Conservation (phyloP, 2,888 invertebrate genomes). For the Nephrotoma flavescens region DNA sequence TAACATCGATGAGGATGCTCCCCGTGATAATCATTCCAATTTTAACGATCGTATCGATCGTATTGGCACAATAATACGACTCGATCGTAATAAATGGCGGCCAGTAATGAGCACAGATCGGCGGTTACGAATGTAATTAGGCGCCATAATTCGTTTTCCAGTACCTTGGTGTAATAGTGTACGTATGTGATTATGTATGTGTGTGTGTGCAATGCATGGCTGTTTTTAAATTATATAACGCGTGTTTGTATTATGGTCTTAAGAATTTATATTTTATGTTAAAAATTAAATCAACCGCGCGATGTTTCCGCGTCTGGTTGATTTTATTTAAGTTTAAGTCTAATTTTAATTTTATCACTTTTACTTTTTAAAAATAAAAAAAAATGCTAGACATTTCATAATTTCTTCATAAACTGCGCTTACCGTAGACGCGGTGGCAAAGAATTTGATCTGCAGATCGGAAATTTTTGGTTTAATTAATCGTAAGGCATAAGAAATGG, state of each 20-base stretch:
- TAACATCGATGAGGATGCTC: slow-evolving; percentile 19
- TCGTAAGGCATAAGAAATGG: neutral
- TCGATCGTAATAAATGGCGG: neutral
- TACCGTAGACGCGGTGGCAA: neutral
- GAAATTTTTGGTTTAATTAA: neutral
- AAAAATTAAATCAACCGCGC: neutral
- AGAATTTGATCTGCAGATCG: neutral
- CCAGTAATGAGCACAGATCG: neutral
- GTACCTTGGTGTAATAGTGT: neutral
- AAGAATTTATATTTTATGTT: neutral
- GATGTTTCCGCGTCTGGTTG: neutral
- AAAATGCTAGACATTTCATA: neutral
- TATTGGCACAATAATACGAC: neutral
- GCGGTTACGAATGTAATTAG: neutral
- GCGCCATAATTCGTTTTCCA: neutral
- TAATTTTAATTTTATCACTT: neutral
- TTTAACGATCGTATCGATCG: neutral
- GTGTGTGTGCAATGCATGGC: neutral
- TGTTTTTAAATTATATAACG: neutral
- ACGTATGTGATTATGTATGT: neutral
- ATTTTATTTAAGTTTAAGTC: neutral
- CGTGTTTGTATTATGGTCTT: neutral
- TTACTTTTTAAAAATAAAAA: neutral
- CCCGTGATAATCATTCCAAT: slow-evolving; percentile 6
- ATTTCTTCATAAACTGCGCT: neutral